Percentiles rank a stretch among this genome's conserved stretches.
Evolutionary conservation across 2,888 invertebrate species (phyloP).

Genomic region (Coelogynopora nodosa): DNA sequence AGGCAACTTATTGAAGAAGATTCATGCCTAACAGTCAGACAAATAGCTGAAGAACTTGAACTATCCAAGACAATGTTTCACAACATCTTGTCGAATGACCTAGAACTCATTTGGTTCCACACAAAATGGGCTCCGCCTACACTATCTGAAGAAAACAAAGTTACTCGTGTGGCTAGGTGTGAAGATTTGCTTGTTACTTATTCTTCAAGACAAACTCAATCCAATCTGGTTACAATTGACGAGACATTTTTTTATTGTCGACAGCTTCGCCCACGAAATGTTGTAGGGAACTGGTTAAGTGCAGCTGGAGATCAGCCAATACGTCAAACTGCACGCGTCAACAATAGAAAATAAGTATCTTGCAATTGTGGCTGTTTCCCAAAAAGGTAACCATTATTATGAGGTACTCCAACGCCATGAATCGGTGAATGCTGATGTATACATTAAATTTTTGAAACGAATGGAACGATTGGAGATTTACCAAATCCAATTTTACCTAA

Average conservation of each 20-base stretch:
- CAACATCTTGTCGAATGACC: constrained; percentile 28
- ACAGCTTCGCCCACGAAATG: constrained; percentile 23
- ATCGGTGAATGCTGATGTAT: constrained; percentile 32
- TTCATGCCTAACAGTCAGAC: constrained; percentile 27
- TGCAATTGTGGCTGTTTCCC: constrained; percentile 29
- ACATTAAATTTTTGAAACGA: constrained; percentile 6
- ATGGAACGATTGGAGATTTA: constrained; percentile 5
- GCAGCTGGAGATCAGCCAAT: constrained; percentile 31
- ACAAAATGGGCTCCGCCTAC: constrained; percentile 23
- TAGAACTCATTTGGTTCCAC: constrained; percentile 31
- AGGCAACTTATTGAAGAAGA: constrained; percentile 30
- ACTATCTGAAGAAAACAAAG: constrained; percentile 24
- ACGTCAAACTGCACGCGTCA: constrained; percentile 16
- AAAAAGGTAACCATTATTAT: constrained; percentile 34
- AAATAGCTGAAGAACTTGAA: constrained; percentile 23
- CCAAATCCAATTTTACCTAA: constrained; percentile 23
- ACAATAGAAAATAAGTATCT: constrained; percentile 25
- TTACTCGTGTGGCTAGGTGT: constrained; percentile 27
- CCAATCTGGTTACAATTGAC: constrained; percentile 27
- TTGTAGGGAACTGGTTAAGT: constrained; percentile 27
- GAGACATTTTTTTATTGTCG: constrained; percentile 27
- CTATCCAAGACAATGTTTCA: constrained; percentile 15
- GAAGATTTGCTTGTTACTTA: constrained; percentile 11
- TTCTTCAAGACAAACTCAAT: constrained; percentile 23
- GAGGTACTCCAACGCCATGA: constrained; percentile 21